Evolutionary conservation across 2,888 invertebrate genomes (phyloP).

Genomic region (Caenorhabditis uteleia): DNA sequence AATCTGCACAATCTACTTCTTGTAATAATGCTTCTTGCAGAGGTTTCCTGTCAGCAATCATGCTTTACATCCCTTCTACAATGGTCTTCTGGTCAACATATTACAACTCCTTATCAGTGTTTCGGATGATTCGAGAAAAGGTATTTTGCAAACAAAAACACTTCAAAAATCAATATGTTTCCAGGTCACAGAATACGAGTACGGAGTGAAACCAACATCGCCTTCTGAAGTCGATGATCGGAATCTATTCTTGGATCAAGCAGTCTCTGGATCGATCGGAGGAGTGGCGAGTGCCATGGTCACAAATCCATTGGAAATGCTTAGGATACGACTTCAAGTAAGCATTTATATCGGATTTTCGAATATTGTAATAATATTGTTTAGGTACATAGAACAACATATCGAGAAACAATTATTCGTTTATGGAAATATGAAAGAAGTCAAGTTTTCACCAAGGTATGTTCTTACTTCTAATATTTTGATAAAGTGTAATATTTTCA

Average conservation of each 20-base stretch:
- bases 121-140: slow-evolving; percentile 42
- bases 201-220: slow-evolving; percentile 35
- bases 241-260: slow-evolving; percentile 58
- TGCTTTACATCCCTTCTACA: slow-evolving; percentile 65
- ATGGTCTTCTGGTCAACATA: slow-evolving; percentile 69
- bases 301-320: slow-evolving; percentile 64
- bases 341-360: not conserved
- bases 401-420: slow-evolving; percentile 59
- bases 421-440: slow-evolving; percentile 59
- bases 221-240: slow-evolving; percentile 47
- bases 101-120: slow-evolving; percentile 54
- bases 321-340: slow-evolving; percentile 61
- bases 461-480: not conserved
- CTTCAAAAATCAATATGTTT: not conserved
- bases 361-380: not conserved
- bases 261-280: slow-evolving; percentile 58
- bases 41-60: slow-evolving; percentile 63
- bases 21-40: too few species aligned
- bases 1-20: too few species aligned
- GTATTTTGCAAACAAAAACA: slow-evolving; percentile 2
- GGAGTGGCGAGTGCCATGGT: slow-evolving; percentile 61
- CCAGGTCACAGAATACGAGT: slow-evolving; percentile 43
- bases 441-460: slow-evolving; percentile 61
- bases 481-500: slow-evolving; percentile 23
- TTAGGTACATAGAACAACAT: slow-evolving; percentile 64